A percentile compares a stretch with the other conserved stretches of the same genome.
Evolutionary conservation across 2,888 invertebrate species (phyloP).

Genomic region (Branchellion lobata): DNA sequence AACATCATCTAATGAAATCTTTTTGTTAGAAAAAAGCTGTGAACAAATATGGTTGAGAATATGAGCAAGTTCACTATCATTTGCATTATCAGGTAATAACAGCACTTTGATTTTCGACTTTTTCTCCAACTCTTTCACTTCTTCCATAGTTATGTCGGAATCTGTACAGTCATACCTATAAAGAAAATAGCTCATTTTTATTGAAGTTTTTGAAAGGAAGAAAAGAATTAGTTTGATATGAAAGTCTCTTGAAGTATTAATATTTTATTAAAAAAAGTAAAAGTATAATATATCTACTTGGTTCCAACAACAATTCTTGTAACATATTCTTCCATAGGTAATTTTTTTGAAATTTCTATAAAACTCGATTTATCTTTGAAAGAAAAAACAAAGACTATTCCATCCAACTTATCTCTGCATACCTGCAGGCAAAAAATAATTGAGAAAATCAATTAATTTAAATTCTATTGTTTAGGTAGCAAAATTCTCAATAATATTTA

Average conservation of each 20-base stretch:
- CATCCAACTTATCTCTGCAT: conserved; percentile 36
- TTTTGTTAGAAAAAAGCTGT: conserved; percentile 16
- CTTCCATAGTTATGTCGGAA: conserved; percentile 25
- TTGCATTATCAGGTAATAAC: background rate
- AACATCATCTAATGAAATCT: background rate
- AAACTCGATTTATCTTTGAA: conserved; percentile 41
- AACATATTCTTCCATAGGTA: conserved; percentile 25
- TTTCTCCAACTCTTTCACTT: conserved; percentile 33
- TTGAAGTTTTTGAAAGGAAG: no score
- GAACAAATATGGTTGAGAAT: conserved; percentile 38
- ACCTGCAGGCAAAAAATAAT: background rate
- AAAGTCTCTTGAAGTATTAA: background rate
- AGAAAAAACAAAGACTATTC: conserved; percentile 34
- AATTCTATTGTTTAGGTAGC: no score
- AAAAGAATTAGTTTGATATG: no score
- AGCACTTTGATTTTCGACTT: conserved; percentile 15
- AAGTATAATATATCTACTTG: conserved; percentile 22
- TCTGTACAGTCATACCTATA: conserved; percentile 21
- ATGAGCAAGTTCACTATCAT: background rate
- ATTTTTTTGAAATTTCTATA: conserved; percentile 24
- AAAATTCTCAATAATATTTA: no score
- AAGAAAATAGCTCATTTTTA: background rate
- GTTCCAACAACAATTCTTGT: conserved; percentile 21
- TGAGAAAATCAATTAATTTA: background rate
- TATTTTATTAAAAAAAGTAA: background rate